Evolutionary conservation across 2,113 vertebrate species (phyloP), one percentile per base, ranked within the genome.

Genomic region (Corythornis vintsioides): DNA sequence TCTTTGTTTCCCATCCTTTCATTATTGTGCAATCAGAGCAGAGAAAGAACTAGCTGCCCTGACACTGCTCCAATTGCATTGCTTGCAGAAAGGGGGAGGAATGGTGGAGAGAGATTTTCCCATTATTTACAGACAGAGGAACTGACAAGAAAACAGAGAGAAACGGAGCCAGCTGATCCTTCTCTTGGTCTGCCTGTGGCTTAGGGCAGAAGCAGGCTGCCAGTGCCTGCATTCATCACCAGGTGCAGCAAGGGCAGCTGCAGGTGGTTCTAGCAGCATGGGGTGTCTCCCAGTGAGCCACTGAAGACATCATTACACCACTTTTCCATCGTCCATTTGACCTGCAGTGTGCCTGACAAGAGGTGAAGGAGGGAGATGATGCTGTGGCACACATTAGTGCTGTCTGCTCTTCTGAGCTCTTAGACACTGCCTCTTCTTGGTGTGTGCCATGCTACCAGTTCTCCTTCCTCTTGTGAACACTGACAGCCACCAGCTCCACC

Each of bases 31-130:
- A 97, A 92, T 90, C 95, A 95, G 75, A 90, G 81, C 74, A 93
- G 93, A 96, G 95, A 96, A 94, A 92, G 72, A 94, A 78, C 73
- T 88, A 89, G 73, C 40, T 87, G 78, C 89, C 94, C 88, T 97
- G 96, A 97, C 97, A 95, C 75, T 95, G 96, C 95, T 98, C 94
- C 79, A 86, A 97, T 98, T 98, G 97, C 96, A 97, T 88, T 95
- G 96, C 92, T 95, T 5, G 3, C 83, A 85, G 90, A 78, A 93
- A 90, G 87, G 81, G n/a, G 86, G 81, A 95, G 91, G 87, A 84
- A 86, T 77, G 95, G 89, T 92, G 97, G 79, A 95, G 95, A 92
- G 96, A 96, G 81, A 96, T 93, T 96, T 61, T 98, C 96, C 96
- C 89, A 95, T 97, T 97, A 96, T 97, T 93, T 92, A 83, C 72